A percentile compares a stretch with the other conserved stretches of the same genome.
Evolutionary conservation across 2,797 vertebrate species (phyloP).

Genomic region (Macrochelys suwanniensis): DNA sequence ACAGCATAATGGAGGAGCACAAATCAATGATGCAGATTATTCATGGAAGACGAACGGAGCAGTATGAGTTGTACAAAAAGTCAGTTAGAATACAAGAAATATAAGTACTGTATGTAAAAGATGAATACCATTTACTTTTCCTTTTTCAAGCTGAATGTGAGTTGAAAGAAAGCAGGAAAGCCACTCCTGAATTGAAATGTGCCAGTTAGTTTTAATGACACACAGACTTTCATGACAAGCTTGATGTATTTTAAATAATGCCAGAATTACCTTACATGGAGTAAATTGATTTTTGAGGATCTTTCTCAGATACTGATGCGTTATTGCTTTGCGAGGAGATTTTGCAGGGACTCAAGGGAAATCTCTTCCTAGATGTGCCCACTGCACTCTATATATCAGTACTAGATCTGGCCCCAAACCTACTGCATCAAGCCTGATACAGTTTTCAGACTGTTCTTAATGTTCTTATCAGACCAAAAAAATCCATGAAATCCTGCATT

Average conservation of each 20-base stretch:
- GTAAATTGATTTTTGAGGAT: conserved; percentile 63
- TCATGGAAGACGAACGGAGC: conserved; percentile 65
- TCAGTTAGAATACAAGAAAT: conserved; percentile 74
- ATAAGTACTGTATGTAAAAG: conserved; percentile 58
- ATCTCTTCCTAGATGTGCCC: conserved; percentile 7
- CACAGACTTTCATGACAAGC: conserved; percentile 71
- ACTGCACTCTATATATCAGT: accelerated
- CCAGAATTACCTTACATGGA: conserved; percentile 65
- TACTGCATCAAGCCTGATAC: neutral
- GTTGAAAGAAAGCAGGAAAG: conserved; percentile 71
- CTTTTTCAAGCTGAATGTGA: conserved; percentile 61
- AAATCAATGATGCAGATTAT: conserved; percentile 70
- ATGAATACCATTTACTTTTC: conserved; percentile 71
- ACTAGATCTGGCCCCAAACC: neutral
- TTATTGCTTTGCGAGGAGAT: conserved; percentile 61
- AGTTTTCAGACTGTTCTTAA: neutral
- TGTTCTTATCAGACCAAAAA: neutral
- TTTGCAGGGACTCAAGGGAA: conserved; percentile 53
- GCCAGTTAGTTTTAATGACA: conserved; percentile 73
- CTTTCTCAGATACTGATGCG: conserved; percentile 23
- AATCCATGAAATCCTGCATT: neutral
- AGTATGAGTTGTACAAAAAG: conserved; percentile 6
- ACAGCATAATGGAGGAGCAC: conserved; percentile 75
- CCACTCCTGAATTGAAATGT: conserved; percentile 70
- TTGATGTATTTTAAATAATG: conserved; percentile 75